Evolutionary conservation across 1,140 invertebrate genomes (phyloP), one percentile per base, ranked within the genome.

Genomic region (Nautilus pompilius): DNA sequence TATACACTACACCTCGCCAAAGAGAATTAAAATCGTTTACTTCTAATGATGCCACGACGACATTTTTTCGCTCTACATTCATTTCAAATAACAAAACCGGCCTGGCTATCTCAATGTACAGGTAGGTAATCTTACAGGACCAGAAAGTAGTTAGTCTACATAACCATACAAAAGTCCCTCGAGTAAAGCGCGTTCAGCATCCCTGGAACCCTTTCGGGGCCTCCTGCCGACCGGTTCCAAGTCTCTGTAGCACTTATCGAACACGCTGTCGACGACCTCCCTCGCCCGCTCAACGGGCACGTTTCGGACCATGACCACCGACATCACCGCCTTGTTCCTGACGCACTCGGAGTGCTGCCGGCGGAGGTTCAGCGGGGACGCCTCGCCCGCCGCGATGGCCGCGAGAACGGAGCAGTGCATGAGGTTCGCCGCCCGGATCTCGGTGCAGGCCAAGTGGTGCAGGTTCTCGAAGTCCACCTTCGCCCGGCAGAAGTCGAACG

Each of bases 361-460:
- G n/a, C n/a, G n/a, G 49, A 74, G 90, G 28, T 70, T 62, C 26
- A 89, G 87, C n/a, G 86, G 83, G 0, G 89, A 89, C 0, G 90
- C 89, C 80, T 90, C 87, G 2, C 93, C 93, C 75, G 91, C 88
- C 0, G 87, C 78, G 76, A 89, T 85, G 0, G 93, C 90, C 72
- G 91, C 90, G 3, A 91, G 57, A 72, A 93, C 94, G 60, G 92
- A 93, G 77, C 95, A 98, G 82, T 96, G 93, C 0, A 91, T 90
- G 5, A 97, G 83, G 82, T 95, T 96, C 0, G 94, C 93, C 45
- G 84, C 84, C 58, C 84, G 65, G 48, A 85, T 82, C 86, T 98
- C 96, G 0, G 94, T 95, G 77, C 96, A 98, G 0, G 95, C 95
- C 45, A 98, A 80, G 83, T 98, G 96, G 72, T 96, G 90, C 60